Evolutionary conservation across 2,113 vertebrate genomes (phyloP), one percentile per base, ranked within the genome.

Genomic region (Loxodonta africana): DNA sequence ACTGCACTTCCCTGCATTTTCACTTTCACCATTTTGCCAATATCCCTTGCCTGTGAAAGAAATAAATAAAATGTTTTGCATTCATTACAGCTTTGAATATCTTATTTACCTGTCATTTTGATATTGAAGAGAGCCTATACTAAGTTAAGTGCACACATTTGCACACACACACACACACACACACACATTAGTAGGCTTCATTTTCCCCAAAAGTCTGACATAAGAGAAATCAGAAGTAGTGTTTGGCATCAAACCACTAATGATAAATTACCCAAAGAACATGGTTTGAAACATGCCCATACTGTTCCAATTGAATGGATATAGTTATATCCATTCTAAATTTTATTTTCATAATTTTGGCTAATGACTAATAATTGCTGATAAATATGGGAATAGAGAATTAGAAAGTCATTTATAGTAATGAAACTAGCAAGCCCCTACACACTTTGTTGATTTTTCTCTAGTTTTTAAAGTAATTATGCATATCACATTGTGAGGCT

Each of bases 321-420:
- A 74, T 63, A 26, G 7, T 94, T 53, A 82, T 60, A 73, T 23
- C 57, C 17, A 80, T 74, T 93, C 12, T 86, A n/a, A 88, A 28
- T 71, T 88, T 87, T 93, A 20, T 80, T 89, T 87, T 87, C 3
- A 85, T 85, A 63, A 53, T 91, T 2, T 88, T 96, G 18, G 9
- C 1, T 74, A 73, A 87, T 2, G 92, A 46, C 6, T 92, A 92
- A 88, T 8, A 46, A 0, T 60, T 83, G 6, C 15, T 73, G 23
- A 41, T 81, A 48, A 46, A 73, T 74, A 65, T 81, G 73, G 15
- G 11, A 80, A 48, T 60, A 92, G 2, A 88, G 37, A 92, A 83
- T 91, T 67, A 63, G 44, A 90, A 95, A 77, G 30, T 84, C n/a
- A 88, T 67, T 82, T 5, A 85, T 5, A 4, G 17, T 69, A 63